Conservation (phyloP, 2,113 vertebrate species). For the Osmerus mordax region DNA sequence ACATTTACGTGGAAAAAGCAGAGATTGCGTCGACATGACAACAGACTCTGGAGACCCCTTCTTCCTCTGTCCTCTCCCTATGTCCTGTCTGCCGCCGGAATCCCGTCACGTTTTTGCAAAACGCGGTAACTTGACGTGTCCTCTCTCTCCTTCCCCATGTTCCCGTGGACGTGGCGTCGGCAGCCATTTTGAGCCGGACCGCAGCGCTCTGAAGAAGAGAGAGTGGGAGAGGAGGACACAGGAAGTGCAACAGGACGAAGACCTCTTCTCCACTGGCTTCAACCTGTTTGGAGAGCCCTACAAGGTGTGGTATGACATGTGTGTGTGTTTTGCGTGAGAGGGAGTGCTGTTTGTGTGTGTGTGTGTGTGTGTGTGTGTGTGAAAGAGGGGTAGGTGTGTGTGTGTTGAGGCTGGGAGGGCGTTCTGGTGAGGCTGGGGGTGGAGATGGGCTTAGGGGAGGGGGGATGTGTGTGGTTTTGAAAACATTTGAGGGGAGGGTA, state of each 20-base stretch:
- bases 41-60: too few species aligned
- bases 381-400: too few species aligned
- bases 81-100: too few species aligned
- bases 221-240: slow-evolving; percentile 97
- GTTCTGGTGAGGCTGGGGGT: too few species aligned
- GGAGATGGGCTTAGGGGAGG: too few species aligned
- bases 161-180: slow-evolving; percentile 35
- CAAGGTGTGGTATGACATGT: slow-evolving; percentile 76
- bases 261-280: slow-evolving; percentile 95
- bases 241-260: slow-evolving; percentile 97
- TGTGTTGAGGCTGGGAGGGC: too few species aligned
- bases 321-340: background rate
- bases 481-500: too few species aligned
- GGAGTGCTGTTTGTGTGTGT: slow-evolving; percentile 1
- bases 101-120: too few species aligned
- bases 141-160: slow-evolving; percentile 29
- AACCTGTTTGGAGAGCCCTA: slow-evolving; percentile 98
- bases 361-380: background rate
- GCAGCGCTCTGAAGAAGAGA: slow-evolving; percentile 90
- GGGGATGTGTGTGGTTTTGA: too few species aligned
- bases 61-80: too few species aligned
- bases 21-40: too few species aligned
- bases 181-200: slow-evolving; percentile 95
- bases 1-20: background rate
- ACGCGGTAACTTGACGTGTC: background rate